Evolutionary conservation across 2,888 invertebrate species (phyloP).

Genomic region (Heliconius charithonia): DNA sequence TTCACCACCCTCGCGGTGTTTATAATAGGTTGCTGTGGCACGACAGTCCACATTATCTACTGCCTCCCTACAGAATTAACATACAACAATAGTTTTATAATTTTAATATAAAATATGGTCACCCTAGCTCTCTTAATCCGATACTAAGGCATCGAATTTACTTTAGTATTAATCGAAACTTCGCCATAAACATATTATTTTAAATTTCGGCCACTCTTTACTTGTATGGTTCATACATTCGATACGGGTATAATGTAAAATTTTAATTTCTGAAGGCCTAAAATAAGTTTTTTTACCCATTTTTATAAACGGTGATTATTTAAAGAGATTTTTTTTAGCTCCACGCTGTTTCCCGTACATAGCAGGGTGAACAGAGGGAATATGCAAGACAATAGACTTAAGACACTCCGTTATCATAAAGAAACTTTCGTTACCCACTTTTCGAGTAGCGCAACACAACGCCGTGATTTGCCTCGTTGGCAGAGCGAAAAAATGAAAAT

Average conservation of each 20-base stretch:
- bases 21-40: too few relatives aligned
- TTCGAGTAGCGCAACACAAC: too few relatives aligned
- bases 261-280: conserved; percentile 36
- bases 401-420: too few relatives aligned
- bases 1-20: too few relatives aligned
- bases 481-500: too few relatives aligned
- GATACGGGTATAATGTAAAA: conserved; percentile 39
- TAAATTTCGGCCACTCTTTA: conserved; percentile 43
- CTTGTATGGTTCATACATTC: conserved; percentile 33
- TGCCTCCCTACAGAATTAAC: too few relatives aligned
- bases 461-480: too few relatives aligned
- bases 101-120: conserved; percentile 26
- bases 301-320: background rate
- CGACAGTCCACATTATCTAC: too few relatives aligned
- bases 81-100: background rate
- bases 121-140: conserved; percentile 46
- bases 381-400: too few relatives aligned
- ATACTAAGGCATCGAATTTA: conserved; percentile 45
- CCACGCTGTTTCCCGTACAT: too few relatives aligned
- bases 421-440: too few relatives aligned
- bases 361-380: too few relatives aligned
- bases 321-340: background rate
- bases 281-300: background rate
- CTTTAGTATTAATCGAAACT: conserved; percentile 45
- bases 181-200: conserved; percentile 48